Evolutionary conservation across 2,888 invertebrate genomes (phyloP), one percentile per base, ranked within the genome.

Genomic region (Chaetogeoica ovagalla): DNA sequence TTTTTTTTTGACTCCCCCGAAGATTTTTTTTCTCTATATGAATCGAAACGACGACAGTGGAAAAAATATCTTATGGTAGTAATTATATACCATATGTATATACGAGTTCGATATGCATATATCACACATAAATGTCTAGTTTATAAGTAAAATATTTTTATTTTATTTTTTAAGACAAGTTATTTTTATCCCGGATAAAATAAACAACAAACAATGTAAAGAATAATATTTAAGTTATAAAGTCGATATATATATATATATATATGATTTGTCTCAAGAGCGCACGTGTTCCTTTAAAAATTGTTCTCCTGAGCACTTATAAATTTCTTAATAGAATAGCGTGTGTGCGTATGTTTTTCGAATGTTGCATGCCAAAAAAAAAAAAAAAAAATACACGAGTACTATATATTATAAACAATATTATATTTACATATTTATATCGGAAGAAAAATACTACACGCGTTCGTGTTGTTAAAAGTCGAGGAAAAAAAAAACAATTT

Each of bases 191-290:
- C 30, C 13, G 59, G 75, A 59, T 76, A 76, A 59, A 76, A 66
- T 76, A 76, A 76, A 68, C 75, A 76, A 76, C 59, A 76, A 76
- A 76, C 57, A 68, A 48, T 76, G 59, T 76, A 43, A 66, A 66
- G 59, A 76, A 76, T 76, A 76, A 76, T 76, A 76, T 76, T 76
- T 76, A 66, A 76, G 75, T 68, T 48, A 68, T 19, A 76, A 76
- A 68, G 75, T 76, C 8, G 13, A 13, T 15, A 48, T 55, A 19
- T 19, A 55, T 19, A 19, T 55, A 55, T 19, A 55, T 15, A 66
- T 57, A 66, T 57, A 59, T 75, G 57, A 30, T 30, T 2, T 30
- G 68, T 76, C 43, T 76, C 23, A 59, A 59, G 66, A 76, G 43
- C 75, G 7, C 19, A 76, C 59, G 59, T 76, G 75, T 76, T 76